Evolutionary conservation across 2,888 invertebrate species (phyloP), one percentile per base, ranked within the genome.

Genomic region (Acleris laterana): DNA sequence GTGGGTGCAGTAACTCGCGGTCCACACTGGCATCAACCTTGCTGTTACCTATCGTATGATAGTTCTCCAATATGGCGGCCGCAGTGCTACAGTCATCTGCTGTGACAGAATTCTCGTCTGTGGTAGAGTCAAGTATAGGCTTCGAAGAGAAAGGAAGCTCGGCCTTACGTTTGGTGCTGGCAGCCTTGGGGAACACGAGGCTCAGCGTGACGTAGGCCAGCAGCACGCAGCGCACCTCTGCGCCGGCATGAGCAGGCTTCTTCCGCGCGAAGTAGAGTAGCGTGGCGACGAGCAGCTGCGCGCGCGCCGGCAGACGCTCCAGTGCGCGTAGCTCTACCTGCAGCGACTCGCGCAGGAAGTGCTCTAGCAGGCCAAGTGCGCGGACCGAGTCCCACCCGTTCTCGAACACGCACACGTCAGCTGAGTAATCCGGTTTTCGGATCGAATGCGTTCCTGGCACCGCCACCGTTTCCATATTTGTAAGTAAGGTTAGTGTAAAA

Each of bases 241-340:
- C 25, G 11, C 17, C 7, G 19, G 61, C n/a, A 6, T 68, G 42
- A 16, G 16, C 17, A 46, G 9, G n/a, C 19, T 20, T 16, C 20
- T 74, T 76, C 3, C 71, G 72, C 19, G 75, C 64, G 53, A 76
- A 83, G 57, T 81, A 85, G 5, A 60, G 44, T 25, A 69, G 57
- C 20, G 70, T 51, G 19, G 59, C 22, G 13, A 69, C 4, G 6
- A 70, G 62, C 56, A 70, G 49, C 58, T 49, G 61, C 62, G 62
- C 48, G 32, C 50, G 48, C 22, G 13, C 48, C 19, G 67, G 64
- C 38, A 42, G 50, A n/a, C 38, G 9, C 19, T 59, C 16, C 25
- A 68, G 55, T 5, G 9, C 5, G 16, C 32, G 19, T 44, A 50
- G 17, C 13, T 60, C 62, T 25, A 44, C n/a, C 17, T 55, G 11